Conservation (phyloP, 2,888 invertebrate genomes). For the Neuroscelio doddi region DNA sequence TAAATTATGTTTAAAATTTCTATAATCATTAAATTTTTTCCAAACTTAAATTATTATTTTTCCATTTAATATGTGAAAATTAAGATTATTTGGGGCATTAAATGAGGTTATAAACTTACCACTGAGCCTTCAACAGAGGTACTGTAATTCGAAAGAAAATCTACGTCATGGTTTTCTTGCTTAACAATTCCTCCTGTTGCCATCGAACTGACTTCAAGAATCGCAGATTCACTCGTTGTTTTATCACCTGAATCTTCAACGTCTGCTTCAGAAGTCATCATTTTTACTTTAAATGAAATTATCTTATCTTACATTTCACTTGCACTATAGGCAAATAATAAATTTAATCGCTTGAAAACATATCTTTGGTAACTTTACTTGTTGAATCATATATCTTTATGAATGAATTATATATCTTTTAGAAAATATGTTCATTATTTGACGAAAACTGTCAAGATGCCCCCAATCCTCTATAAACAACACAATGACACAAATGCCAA, state of each 20-base stretch:
- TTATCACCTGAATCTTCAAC: conserved; percentile 57
- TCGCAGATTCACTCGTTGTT: conserved; percentile 56
- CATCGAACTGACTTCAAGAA: conserved; percentile 66
- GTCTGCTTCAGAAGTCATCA: conserved; percentile 64
- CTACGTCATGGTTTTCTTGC: conserved; percentile 61
- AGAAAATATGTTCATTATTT: neutral
- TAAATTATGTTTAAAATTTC: too few species aligned
- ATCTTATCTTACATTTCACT: too few species aligned
- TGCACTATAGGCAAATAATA: too few species aligned
- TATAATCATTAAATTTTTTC: too few species aligned
- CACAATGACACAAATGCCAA: neutral
- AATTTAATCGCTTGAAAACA: too few species aligned
- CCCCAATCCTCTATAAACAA: neutral
- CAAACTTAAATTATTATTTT: too few species aligned
- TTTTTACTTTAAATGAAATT: conserved; percentile 38
- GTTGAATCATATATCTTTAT: too few species aligned
- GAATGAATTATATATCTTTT: neutral
- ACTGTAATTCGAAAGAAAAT: conserved; percentile 67
- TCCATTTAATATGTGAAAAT: too few species aligned
- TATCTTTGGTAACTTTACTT: too few species aligned
- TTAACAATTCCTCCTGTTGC: conserved; percentile 57
- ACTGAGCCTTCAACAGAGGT: conserved; percentile 68
- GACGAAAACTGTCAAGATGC: neutral
- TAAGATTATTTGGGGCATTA: conserved; percentile 16
- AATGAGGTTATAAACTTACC: conserved; percentile 56